Conservation (phyloP, 2,797 vertebrate genomes). For the Pseudocheirus occidentalis region DNA sequence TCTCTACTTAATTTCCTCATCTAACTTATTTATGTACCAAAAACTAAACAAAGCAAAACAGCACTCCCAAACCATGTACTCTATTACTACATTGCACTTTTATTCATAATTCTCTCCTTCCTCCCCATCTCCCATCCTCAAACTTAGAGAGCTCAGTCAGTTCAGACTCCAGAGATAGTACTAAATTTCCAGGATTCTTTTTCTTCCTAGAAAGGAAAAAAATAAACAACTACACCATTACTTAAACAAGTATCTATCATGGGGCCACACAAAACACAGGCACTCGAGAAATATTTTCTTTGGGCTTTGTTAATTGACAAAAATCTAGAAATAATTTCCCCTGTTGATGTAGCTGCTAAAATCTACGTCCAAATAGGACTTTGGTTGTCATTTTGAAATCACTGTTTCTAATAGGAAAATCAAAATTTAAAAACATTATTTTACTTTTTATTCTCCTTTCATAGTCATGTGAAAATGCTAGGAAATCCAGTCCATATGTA, state of each 20-base stretch:
- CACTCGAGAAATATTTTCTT: background rate
- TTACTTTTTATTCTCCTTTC: constrained; percentile 46
- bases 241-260: background rate
- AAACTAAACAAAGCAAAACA: background rate
- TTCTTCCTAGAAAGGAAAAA: background rate
- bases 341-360: constrained; percentile 9
- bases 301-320: background rate
- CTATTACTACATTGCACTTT: background rate
- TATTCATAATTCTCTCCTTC: background rate
- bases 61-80: background rate
- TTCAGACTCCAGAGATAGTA: background rate
- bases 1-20: background rate
- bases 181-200: background rate
- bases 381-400: constrained; percentile 35
- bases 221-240: background rate
- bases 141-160: background rate
- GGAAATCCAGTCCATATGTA: constrained; percentile 47
- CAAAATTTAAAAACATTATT: constrained; percentile 39
- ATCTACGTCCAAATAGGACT: background rate
- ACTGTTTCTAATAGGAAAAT: constrained; percentile 8
- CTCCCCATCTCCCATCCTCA: background rate
- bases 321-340: background rate
- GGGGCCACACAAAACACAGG: background rate
- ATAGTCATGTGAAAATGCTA: background rate
- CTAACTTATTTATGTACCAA: background rate